Percentiles rank a stretch among this genome's conserved stretches.
These are phyloP conservation scores for Cebidichthys violaceus DNA, from an alignment of 2,113 vertebrate species.

Conservation along the genomic window DNA sequence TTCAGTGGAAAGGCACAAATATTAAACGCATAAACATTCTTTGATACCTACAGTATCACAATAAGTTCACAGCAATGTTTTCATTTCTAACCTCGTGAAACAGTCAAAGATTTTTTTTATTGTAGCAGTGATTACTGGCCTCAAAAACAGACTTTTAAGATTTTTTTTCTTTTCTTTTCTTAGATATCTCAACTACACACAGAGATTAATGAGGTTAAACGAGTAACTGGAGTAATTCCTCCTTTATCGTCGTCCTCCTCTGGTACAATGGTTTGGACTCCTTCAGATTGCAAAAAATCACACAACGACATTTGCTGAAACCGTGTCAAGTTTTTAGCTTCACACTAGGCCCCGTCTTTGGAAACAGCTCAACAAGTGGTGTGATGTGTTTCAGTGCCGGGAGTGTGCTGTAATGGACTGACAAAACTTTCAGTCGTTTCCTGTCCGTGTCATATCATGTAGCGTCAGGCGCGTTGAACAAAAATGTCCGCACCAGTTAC, in stretches of 20 bases:
- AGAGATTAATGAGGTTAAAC: not conserved
- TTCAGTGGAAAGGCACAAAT: not conserved
- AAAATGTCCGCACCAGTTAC: not conserved
- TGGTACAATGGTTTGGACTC: slow-evolving; percentile 37
- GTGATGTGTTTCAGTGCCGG: slow-evolving; percentile 30
- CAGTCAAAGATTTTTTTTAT: not conserved
- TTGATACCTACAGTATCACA: not conserved
- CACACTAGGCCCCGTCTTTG: slow-evolving; percentile 44
- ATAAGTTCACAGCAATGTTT: not conserved
- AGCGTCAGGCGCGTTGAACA: not conserved
- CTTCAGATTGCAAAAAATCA: slow-evolving; percentile 37
- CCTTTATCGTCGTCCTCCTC: slow-evolving; percentile 12
- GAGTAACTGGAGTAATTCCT: not conserved
- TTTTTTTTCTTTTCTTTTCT: too few relatives aligned
- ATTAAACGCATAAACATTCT: not conserved
- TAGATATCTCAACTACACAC: not conserved
- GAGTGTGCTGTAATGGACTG: not conserved
- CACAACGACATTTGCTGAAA: slow-evolving; percentile 53
- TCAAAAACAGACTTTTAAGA: not conserved
- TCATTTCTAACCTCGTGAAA: not conserved
- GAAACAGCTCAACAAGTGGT: slow-evolving; percentile 28
- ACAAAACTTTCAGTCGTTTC: not conserved
- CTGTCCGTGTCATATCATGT: not conserved
- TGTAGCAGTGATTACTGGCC: not conserved
- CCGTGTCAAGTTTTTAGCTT: slow-evolving; percentile 59